Percentiles rank a stretch among this genome's conserved stretches.
phyloP scores from a whole-genome alignment of 2,113 vertebrate genomes.

The Myotis yumanensis region DNA sequence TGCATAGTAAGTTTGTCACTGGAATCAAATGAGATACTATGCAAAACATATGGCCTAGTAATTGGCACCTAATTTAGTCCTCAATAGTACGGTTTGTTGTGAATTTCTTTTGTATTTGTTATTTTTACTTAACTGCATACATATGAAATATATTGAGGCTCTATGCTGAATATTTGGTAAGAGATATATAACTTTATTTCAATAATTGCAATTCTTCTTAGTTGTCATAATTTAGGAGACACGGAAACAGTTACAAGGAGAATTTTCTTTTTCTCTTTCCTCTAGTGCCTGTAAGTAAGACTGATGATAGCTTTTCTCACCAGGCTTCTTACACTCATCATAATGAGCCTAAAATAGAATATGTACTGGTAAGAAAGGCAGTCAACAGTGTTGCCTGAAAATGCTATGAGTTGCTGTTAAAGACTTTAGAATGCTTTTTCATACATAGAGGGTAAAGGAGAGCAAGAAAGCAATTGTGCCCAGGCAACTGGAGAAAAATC shows the following conservation, averaged over 20 bases:
- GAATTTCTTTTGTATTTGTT: neutral
- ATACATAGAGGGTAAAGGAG: neutral
- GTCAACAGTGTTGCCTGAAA: neutral
- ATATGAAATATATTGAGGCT: neutral
- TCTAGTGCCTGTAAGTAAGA: neutral
- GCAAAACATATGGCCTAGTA: neutral
- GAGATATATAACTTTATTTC: neutral
- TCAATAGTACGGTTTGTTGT: neutral
- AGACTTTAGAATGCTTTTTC: neutral
- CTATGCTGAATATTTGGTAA: neutral
- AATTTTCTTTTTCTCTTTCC: neutral
- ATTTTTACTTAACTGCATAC: neutral
- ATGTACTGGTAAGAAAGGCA: neutral
- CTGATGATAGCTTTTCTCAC: neutral
- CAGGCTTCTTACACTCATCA: neutral
- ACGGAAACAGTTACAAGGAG: neutral
- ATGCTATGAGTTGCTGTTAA: neutral
- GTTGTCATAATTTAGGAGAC: neutral
- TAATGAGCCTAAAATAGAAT: neutral
- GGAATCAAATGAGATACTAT: neutral
- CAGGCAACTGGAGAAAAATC: neutral
- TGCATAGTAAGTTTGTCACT: neutral
- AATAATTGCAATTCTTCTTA: neutral
- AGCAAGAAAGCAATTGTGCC: neutral
- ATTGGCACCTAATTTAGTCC: neutral